A percentile compares a stretch with the other conserved stretches of the same genome.
Evolutionary conservation across 1,140 invertebrate genomes (phyloP).

Genomic region (Manduca sexta): DNA sequence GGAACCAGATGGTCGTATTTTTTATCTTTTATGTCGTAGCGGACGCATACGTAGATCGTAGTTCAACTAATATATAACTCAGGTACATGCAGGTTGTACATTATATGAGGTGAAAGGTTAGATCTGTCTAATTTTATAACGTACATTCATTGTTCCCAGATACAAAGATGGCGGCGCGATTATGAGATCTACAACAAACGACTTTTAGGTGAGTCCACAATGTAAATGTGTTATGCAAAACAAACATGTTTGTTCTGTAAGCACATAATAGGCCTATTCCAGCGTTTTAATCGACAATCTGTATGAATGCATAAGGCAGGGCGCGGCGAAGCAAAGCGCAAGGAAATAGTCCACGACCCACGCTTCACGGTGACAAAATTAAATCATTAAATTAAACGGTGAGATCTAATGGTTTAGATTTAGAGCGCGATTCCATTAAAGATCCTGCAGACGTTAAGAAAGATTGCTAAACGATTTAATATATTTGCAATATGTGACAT

Average conservation of each 20-base stretch:
- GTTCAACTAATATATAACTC: too few species aligned
- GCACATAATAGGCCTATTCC: conserved; percentile 43
- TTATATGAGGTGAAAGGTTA: conserved; percentile 1
- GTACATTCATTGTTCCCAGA: conserved; percentile 42
- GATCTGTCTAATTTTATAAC: conserved; percentile 2
- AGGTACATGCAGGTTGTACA: too few species aligned
- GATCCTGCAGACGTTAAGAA: too few species aligned
- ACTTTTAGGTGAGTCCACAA: conserved; percentile 49
- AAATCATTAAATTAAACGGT: conserved; percentile 33
- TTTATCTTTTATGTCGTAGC: too few species aligned
- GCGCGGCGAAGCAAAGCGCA: conserved; percentile 35
- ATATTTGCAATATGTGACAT: too few species aligned
- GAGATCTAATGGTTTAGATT: too few species aligned
- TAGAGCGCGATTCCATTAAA: too few species aligned
- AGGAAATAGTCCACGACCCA: conserved; percentile 44
- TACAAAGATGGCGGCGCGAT: conserved; percentile 44
- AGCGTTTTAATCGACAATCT: conserved; percentile 39
- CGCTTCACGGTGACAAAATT: conserved; percentile 37
- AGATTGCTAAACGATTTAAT: too few species aligned
- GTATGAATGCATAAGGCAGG: conserved; percentile 37
- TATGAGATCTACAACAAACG: conserved; percentile 43
- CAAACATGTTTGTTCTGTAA: conserved; percentile 27
- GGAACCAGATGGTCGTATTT: too few species aligned
- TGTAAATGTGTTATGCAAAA: conserved; percentile 38
- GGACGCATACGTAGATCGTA: too few species aligned